A percentile compares a stretch with the other conserved stretches of the same genome.
Evolutionary conservation across 64 coral and sea anemone genomes (phyloP).

Genomic region (Montipora cactus): DNA sequence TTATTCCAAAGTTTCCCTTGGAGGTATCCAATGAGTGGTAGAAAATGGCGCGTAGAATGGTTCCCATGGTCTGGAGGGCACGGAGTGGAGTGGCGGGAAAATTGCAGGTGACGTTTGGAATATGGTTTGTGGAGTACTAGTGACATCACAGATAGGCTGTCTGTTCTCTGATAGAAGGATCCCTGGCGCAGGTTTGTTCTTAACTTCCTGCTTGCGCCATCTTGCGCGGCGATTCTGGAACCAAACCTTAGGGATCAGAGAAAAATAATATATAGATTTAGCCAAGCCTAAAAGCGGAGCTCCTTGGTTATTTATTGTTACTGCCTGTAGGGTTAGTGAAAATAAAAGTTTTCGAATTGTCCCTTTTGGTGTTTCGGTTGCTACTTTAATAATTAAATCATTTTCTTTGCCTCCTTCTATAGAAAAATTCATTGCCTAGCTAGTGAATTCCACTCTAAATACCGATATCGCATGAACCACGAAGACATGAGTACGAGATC

Average conservation of each 20-base stretch:
- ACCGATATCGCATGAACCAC: too few relatives aligned
- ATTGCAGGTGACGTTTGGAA: not conserved
- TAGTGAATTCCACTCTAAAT: too few relatives aligned
- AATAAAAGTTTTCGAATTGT: too few relatives aligned
- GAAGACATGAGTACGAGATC: too few relatives aligned
- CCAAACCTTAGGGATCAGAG: constrained; percentile 59
- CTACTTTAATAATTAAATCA: too few relatives aligned
- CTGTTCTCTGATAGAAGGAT: not conserved
- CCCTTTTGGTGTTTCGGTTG: too few relatives aligned
- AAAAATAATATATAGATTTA: not conserved
- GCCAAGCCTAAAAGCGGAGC: too few relatives aligned
- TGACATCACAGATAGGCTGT: not conserved
- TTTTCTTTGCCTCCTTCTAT: too few relatives aligned
- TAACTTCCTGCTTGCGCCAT: constrained; percentile 71
- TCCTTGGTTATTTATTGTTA: too few relatives aligned
- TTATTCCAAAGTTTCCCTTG: too few relatives aligned
- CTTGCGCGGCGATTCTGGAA: constrained; percentile 80
- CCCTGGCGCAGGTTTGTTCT: constrained; percentile 63
- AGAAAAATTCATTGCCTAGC: too few relatives aligned
- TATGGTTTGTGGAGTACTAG: not conserved
- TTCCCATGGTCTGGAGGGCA: not conserved
- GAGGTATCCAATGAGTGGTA: not conserved
- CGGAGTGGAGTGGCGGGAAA: not conserved
- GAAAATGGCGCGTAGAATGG: constrained; percentile 17
- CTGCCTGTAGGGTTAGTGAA: too few relatives aligned